phyloP scores from a whole-genome alignment of 2,888 invertebrate species.

The Charanyca ferruginea region DNA sequence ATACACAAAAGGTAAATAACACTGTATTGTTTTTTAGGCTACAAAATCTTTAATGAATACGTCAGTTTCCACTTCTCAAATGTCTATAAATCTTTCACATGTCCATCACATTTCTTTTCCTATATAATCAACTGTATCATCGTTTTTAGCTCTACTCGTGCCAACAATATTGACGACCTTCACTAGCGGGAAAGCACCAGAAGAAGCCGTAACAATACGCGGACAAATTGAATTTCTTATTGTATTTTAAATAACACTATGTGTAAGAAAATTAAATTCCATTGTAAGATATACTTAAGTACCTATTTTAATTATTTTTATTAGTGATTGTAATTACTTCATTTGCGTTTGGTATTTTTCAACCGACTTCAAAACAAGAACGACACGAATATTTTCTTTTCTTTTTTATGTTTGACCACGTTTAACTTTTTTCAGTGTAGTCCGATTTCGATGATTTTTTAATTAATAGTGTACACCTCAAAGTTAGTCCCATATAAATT shows the following conservation, averaged over 20 bases:
- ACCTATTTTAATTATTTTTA: constrained; percentile 1
- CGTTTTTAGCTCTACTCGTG: constrained; percentile 31
- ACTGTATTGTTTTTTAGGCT: constrained; percentile 18
- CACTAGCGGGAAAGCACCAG: constrained; percentile 42
- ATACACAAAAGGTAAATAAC: no score
- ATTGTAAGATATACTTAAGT: constrained; percentile 9
- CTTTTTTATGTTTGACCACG: no score
- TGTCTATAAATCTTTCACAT: not conserved
- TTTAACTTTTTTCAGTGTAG: no score
- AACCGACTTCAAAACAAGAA: no score
- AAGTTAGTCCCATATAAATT: no score
- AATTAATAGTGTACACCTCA: no score
- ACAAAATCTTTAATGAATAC: constrained; percentile 9
- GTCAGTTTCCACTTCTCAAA: not conserved
- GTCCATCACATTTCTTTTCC: constrained; percentile 14
- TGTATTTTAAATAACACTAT: constrained; percentile 18
- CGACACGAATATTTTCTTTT: no score
- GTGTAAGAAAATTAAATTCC: constrained; percentile 21
- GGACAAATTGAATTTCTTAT: constrained; percentile 33
- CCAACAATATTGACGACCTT: constrained; percentile 30
- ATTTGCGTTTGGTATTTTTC: no score
- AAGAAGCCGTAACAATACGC: constrained; percentile 46
- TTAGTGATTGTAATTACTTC: not conserved
- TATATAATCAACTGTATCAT: not conserved
- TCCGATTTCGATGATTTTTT: no score